Base-by-base conservation (phyloP, 2,888 invertebrate species). In the Platerodrilus igneus region DNA sequence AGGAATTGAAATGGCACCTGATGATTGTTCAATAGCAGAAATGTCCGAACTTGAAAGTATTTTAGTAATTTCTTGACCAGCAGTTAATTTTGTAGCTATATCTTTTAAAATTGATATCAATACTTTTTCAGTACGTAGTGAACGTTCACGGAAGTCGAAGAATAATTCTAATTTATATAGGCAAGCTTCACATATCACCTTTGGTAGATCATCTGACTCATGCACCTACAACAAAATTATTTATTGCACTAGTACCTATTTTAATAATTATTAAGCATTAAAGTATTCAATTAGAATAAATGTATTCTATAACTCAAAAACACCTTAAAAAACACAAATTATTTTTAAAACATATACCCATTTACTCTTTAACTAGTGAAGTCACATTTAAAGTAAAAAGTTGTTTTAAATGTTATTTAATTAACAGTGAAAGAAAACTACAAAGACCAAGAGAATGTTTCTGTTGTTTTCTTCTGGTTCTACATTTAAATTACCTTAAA, bases 121-220 rank as follows among this genome's bases (percentile, higher is more conserved):
- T 47, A 75, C 62, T 35, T 61, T 66, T 57, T 77, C 76, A 0
- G 77, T 76, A 39, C 72, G 69, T 15, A 74, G 51, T 48, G 73
- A 70, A 50, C 74, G 71, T 49, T 76, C 74, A 37, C 74, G 68
- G 56, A 78, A 77, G 34, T 76, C 75, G 52, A 69, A 73, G 35
- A 77, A 61, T 31, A 74, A 62, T 47, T 78, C 76, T 34, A 78
- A 53, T 54, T 77, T 77, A 46, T 70, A 76, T 7, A 74, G 64
- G 52, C 77, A 77, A 28, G 72, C 70, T 46, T 73, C 71, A 50
- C 77, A 78, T 3, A 78, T 69, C 57, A 75, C 71, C 66, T 78
- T 78, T 11, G 77, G 77, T 27, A 77, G 62, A 48, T 73, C 71
- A 57, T 77, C 77, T 11, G 66, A 59, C 59, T 72, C 66, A 26